Conservation (phyloP, 2,113 vertebrate genomes). For the Vulpes vulpes region DNA sequence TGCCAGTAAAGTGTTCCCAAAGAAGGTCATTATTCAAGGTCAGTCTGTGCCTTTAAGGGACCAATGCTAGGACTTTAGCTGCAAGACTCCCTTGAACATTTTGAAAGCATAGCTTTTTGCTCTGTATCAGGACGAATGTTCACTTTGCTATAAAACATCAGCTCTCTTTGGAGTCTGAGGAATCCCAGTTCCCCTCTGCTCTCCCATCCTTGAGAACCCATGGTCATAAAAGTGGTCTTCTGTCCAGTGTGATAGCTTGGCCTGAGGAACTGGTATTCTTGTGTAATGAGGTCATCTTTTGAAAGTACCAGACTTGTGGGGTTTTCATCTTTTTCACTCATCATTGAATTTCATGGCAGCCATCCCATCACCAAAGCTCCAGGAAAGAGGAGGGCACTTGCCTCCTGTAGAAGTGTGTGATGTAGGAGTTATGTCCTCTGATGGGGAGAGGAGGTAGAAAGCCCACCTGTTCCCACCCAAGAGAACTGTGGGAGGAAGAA, state of each 20-base stretch:
- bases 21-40: background rate
- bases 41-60: background rate
- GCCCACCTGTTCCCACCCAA: too few relatives aligned
- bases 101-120: background rate
- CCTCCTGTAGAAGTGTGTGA: background rate
- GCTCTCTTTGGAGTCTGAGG: background rate
- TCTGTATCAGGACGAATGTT: background rate
- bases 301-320: background rate
- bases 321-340: background rate
- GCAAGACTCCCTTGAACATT: background rate
- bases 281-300: background rate
- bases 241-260: background rate
- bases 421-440: background rate
- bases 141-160: background rate
- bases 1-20: background rate
- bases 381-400: background rate
- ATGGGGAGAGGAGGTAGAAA: background rate
- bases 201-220: background rate
- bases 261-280: background rate
- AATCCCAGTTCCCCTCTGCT: background rate
- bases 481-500: background rate
- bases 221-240: background rate
- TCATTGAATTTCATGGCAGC: background rate
- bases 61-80: background rate
- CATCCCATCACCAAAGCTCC: background rate